Base-by-base conservation (phyloP, 1,140 invertebrate genomes). In the Lethocerus indicus region DNA sequence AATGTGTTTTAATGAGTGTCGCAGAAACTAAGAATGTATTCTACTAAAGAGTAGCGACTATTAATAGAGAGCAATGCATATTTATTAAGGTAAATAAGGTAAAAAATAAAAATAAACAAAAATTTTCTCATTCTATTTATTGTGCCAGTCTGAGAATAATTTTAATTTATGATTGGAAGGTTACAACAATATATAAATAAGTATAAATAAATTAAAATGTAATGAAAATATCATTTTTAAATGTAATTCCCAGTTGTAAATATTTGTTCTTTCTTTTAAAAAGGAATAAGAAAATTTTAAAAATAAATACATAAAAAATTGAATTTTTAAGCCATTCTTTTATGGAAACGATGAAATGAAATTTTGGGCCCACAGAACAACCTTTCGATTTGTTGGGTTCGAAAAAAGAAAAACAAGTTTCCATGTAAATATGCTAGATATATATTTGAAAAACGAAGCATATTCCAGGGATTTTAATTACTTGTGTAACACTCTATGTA, bases 381-480 rank as follows among this genome's bases (percentile, higher is more conserved):
- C 40, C 14, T 24, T 24, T 24, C 16, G 21, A 42, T 42, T 42
- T 42, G 21, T 21, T 42, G 40, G 40, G n/a, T 21, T 14, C 18
- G n/a, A 24, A n/a, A 42, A 42, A 25, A 13, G 21, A 20, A 20
- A 21, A 42, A 21, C n/a, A 24, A 20, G 26, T 42, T 42, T 42
- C 40, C 40, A 42, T 42, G 40, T 42, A 42, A 42, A 42, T 42
- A 42, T 14, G 23, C 21, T 20, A 42, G 26, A 24, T 42, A 42
- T 42, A 42, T 6, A 41, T 42, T 14, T 42, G 26, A 42, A 42
- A 21, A 42, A 23, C 26, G 5, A 48, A 48, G 27, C 21, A 21
- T 48, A 48, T 37, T 36, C 46, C 32, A 36, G 46, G 46, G 46
- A 25, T 35, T 48, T 24, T 18, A 41, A 41, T 47, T 35, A 36